Base-by-base conservation (phyloP, 2,113 vertebrate species). In the Dunckerocampus dactyliophorus region DNA sequence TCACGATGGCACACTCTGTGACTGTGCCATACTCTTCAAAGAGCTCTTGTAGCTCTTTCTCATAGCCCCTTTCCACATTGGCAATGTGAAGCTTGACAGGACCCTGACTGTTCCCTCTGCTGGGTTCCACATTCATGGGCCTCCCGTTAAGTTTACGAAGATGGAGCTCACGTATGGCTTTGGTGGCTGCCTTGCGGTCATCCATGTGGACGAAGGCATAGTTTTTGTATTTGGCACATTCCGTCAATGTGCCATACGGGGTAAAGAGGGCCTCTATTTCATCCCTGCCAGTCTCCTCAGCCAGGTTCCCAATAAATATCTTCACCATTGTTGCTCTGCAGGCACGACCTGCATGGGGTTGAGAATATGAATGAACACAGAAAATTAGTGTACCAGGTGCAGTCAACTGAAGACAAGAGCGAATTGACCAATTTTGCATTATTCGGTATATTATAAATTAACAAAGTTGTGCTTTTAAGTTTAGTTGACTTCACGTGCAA, bases 121-220 rank as follows among this genome's bases (percentile, higher is more conserved):
- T 92, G 48, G 85, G 89, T 72, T 93, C 92, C 8, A 93, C 92
- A 0, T 93, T 92, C 49, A 93, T 92, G 15, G 90, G 85, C 3
- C 88, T 78, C 12, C 92, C 92, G 0, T 90, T 85, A 13, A 92
- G 71, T 60, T 89, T 88, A 24, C 85, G 73, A 1, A 86, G 77
- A 47, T 92, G 86, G 34, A 93, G 90, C 74, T 82, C 90, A 0
- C 83, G 81, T 52, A 93, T 93, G 31, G 92, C 92, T 73, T 90
- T 91, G 17, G 87, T 92, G 2, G 92, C 92, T 1, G 74, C 75
- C 54, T 92, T 92, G 17, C 90, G 88, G 54, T 92, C 90, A 0
- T 92, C 90, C 92, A 93, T 93, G 47, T 93, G 92, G 31, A 93
- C 90, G n/a, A 93, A 93, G 0, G 90, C 92, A 63, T 90, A 93